These are phyloP conservation scores for Helobdella robusta DNA, from an alignment of 2,888 invertebrate species.

Conservation along the genomic window DNA sequence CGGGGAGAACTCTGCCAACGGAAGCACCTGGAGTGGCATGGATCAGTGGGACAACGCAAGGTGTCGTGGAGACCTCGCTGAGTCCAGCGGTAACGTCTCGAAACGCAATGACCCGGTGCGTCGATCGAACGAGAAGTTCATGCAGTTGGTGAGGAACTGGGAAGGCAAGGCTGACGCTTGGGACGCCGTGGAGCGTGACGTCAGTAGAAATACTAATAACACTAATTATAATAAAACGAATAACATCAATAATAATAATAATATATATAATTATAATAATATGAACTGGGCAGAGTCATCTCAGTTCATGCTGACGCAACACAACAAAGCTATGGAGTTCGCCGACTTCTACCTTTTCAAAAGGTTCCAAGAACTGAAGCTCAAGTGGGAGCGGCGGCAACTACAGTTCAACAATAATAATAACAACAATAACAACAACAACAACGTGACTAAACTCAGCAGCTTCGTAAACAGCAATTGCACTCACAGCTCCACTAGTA, in stretches of 20 bases:
- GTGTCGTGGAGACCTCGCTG: too few relatives aligned
- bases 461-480: too few relatives aligned
- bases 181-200: not conserved
- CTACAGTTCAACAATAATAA: too few relatives aligned
- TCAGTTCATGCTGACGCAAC: not conserved
- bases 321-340: slow-evolving; percentile 21
- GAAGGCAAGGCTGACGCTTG: slow-evolving; percentile 29
- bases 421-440: too few relatives aligned
- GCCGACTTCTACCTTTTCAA: slow-evolving; percentile 28
- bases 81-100: not conserved
- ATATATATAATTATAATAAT: too few relatives aligned
- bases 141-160: slow-evolving; percentile 33
- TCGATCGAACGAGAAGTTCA: slow-evolving; percentile 34
- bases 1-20: not conserved
- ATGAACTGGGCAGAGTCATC: too few relatives aligned
- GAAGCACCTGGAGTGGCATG: not conserved
- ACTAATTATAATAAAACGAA: too few relatives aligned
- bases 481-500: too few relatives aligned
- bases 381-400: slow-evolving; percentile 33
- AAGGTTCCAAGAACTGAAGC: slow-evolving; percentile 34
- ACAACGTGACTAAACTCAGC: too few relatives aligned
- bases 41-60: too few relatives aligned
- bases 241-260: too few relatives aligned
- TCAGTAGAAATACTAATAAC: too few relatives aligned
- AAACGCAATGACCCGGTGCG: slow-evolving; percentile 18